Evolutionary conservation across 2,113 vertebrate genomes (phyloP).

Genomic region (Mormyrus lacerda): DNA sequence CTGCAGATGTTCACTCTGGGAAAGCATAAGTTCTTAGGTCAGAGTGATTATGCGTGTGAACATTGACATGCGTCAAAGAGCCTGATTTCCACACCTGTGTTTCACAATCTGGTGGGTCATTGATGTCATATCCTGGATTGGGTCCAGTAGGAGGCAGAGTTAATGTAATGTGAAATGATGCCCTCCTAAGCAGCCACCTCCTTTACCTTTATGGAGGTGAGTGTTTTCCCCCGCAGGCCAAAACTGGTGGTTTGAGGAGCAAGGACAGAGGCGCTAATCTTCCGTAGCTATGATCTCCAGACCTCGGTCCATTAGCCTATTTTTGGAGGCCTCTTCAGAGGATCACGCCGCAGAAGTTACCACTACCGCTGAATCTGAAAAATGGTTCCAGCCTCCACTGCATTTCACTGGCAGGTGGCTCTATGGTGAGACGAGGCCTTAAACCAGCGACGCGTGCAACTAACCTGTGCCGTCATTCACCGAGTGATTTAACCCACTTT

Average conservation of each 20-base stretch:
- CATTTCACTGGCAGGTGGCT: background rate
- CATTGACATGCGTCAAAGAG: background rate
- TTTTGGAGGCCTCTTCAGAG: background rate
- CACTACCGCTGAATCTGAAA: background rate
- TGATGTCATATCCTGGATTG: background rate
- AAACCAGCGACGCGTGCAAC: background rate
- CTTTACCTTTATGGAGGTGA: background rate
- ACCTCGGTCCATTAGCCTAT: background rate
- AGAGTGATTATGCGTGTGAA: background rate
- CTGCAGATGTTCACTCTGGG: background rate
- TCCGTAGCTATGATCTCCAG: background rate
- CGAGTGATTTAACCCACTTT: background rate
- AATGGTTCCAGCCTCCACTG: background rate
- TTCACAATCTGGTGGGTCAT: background rate
- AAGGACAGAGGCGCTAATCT: background rate
- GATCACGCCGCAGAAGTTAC: background rate
- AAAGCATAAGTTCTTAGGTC: background rate
- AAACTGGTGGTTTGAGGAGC: constrained; percentile 33
- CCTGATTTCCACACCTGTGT: background rate
- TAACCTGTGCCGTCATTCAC: background rate
- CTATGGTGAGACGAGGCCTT: background rate
- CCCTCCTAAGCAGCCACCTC: background rate
- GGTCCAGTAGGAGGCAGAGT: background rate
- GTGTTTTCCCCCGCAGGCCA: constrained; percentile 20
- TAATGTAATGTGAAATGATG: background rate